These are phyloP conservation scores for Phrynocephalus guinanensis DNA, from an alignment of 2,797 vertebrate genomes.

Conservation along the genomic window DNA sequence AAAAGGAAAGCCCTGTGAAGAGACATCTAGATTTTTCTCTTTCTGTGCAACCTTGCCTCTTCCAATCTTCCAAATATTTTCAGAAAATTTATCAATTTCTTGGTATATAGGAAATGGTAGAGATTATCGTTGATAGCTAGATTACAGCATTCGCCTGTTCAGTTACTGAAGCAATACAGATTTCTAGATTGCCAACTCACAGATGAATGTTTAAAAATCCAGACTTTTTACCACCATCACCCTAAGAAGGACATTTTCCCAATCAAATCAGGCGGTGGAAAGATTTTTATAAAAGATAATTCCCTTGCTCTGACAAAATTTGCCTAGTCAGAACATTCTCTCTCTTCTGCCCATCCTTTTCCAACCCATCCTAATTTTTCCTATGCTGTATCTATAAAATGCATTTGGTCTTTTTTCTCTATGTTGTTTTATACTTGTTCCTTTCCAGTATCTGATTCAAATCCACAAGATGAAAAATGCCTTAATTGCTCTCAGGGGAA, in stretches of 20 bases:
- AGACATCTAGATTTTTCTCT: neutral
- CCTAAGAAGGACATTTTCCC: neutral
- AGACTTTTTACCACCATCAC: neutral
- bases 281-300: too few species aligned
- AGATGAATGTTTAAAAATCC: neutral
- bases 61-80: neutral
- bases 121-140: neutral
- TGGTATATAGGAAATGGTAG: too few species aligned
- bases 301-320: neutral
- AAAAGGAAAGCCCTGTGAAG: too few species aligned
- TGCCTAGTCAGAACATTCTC: neutral
- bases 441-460: neutral
- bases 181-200: neutral
- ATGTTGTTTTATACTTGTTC: neutral
- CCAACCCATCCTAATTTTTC: neutral
- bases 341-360: neutral
- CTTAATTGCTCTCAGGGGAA: conserved; percentile 13
- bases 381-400: neutral
- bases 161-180: neutral
- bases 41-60: neutral
- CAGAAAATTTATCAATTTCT: too few species aligned
- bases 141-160: neutral
- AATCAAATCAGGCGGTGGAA: neutral
- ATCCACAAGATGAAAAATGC: conserved; percentile 10
- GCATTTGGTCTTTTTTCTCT: neutral